Conservation (phyloP, 1,140 invertebrate species). For the Listronotus oregonensis region DNA sequence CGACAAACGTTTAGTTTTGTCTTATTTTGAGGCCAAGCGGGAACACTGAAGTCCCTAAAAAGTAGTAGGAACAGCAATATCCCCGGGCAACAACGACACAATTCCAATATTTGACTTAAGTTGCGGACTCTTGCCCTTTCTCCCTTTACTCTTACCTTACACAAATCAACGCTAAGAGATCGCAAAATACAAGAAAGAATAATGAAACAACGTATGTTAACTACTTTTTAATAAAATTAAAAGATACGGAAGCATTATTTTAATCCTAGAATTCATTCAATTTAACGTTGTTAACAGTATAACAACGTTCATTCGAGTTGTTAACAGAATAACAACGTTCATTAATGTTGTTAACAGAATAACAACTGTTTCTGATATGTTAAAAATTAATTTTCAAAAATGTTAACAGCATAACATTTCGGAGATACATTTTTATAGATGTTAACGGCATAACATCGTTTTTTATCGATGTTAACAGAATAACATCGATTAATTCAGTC, state of each 20-base stretch:
- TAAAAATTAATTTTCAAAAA: neutral
- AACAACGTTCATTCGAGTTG: neutral
- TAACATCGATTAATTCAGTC: constrained; percentile 8
- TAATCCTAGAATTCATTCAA: no score
- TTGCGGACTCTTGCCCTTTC: constrained; percentile 16
- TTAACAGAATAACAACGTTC: no score
- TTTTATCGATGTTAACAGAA: constrained; percentile 15
- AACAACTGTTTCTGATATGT: no score
- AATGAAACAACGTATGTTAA: constrained; percentile 12
- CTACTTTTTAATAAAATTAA: constrained; percentile 6
- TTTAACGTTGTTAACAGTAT: constrained; percentile 21
- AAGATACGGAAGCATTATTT: no score
- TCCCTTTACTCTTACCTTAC: constrained; percentile 35
- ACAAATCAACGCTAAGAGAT: constrained; percentile 10
- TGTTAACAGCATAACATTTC: constrained; percentile 7
- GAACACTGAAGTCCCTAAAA: neutral
- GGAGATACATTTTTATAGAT: neutral
- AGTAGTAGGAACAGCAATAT: constrained; percentile 15
- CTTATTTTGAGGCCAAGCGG: neutral
- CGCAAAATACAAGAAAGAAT: constrained; percentile 1
- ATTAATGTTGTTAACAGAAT: neutral
- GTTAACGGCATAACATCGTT: constrained; percentile 24
- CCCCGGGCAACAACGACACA: neutral
- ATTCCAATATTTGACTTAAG: neutral
- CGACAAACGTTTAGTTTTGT: neutral